A percentile compares a stretch with the other conserved stretches of the same genome.
phyloP scores from a whole-genome alignment of 1,140 invertebrate genomes.

The Pantala flavescens region DNA sequence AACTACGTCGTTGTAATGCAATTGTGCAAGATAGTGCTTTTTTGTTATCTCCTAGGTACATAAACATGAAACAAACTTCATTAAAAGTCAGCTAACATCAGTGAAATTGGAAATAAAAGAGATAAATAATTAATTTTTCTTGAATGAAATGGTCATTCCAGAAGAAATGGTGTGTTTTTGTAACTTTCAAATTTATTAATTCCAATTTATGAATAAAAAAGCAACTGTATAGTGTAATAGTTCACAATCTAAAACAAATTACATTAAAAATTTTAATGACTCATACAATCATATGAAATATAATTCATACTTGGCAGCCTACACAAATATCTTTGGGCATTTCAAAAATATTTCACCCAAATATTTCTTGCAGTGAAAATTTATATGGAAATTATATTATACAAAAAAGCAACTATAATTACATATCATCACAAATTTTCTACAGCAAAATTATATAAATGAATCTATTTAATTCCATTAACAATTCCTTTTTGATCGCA shows the following conservation, averaged over 20 bases:
- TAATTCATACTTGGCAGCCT: background rate
- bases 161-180: too few species aligned
- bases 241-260: background rate
- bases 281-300: background rate
- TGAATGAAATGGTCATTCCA: too few species aligned
- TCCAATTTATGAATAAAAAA: background rate
- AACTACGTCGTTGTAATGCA: too few species aligned
- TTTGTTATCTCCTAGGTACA: too few species aligned
- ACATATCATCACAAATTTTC: background rate
- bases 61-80: too few species aligned
- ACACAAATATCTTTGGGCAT: background rate
- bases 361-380: too few species aligned
- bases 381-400: too few species aligned
- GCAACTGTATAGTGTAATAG: background rate
- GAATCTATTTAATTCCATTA: background rate
- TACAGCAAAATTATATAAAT: background rate
- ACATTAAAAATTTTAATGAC: background rate
- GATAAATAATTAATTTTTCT: too few species aligned
- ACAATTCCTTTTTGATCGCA: background rate
- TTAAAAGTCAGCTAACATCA: too few species aligned
- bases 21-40: too few species aligned
- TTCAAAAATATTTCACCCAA: background rate
- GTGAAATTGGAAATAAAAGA: too few species aligned
- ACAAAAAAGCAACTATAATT: too few species aligned
- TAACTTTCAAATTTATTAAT: background rate